Evolutionary conservation across 1,140 invertebrate species (phyloP).

Genomic region (Heliconius eleuchia): DNA sequence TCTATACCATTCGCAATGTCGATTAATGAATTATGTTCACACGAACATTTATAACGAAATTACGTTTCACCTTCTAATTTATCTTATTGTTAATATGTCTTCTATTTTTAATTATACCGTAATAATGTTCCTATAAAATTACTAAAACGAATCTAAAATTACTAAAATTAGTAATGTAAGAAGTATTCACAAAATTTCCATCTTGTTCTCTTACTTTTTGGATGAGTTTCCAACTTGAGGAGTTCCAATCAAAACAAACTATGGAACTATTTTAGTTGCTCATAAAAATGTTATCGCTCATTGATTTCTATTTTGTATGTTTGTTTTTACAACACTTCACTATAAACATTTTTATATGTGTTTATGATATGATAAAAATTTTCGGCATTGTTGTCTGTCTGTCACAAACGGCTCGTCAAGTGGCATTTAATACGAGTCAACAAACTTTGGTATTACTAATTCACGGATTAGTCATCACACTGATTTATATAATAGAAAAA

Average conservation of each 20-base stretch:
- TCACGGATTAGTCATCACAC: conserved; percentile 36
- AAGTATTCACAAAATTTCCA: background rate
- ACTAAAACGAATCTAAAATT: background rate
- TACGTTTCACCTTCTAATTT: background rate
- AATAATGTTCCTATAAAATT: background rate
- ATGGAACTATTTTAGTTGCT: conserved; percentile 1
- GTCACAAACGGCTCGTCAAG: conserved; percentile 32
- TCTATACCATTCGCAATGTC: background rate
- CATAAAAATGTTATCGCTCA: background rate
- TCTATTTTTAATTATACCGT: background rate
- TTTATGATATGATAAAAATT: conserved; percentile 38
- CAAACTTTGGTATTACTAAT: conserved; percentile 38
- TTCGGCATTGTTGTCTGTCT: conserved; percentile 39
- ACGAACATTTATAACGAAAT: too few species aligned
- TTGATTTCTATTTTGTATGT: conserved; percentile 3
- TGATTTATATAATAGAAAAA: conserved; percentile 34
- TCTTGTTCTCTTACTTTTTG: background rate
- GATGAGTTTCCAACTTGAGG: background rate
- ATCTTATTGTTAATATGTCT: background rate
- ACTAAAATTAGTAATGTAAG: background rate
- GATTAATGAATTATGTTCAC: background rate
- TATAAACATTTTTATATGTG: conserved; percentile 40
- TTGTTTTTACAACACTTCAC: background rate
- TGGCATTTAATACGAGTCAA: conserved; percentile 40
- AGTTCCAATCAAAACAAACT: background rate